These are phyloP conservation scores for Cirrhinus molitorella DNA, from an alignment of 2,797 vertebrate genomes.

Conservation along the genomic window DNA sequence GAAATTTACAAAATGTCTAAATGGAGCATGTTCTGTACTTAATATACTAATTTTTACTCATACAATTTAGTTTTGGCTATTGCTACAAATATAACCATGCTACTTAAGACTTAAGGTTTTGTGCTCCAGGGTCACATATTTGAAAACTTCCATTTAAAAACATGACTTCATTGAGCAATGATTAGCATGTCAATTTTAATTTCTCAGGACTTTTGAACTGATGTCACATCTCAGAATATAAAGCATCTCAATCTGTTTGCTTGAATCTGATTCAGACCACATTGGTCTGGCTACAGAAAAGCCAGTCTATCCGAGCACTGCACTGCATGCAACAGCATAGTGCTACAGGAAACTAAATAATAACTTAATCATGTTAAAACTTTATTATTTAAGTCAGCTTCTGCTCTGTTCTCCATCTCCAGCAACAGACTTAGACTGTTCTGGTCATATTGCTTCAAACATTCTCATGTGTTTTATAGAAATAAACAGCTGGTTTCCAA, in stretches of 20 bases:
- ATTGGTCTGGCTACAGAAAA: slow-evolving; percentile 42
- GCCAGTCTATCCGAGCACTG: slow-evolving; percentile 1
- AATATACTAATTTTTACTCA: no score
- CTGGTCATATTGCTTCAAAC: background rate
- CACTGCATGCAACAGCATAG: slow-evolving; percentile 15
- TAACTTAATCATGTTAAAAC: background rate
- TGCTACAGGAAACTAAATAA: background rate
- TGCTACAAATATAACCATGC: no score
- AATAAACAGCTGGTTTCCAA: slow-evolving; percentile 15
- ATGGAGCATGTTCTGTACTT: no score
- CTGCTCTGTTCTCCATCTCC: background rate
- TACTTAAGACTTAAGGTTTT: no score
- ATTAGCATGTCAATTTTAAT: background rate
- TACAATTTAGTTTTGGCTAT: no score
- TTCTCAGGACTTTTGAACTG: slow-evolving; percentile 8
- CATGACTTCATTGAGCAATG: background rate
- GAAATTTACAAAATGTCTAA: no score
- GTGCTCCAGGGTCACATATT: background rate
- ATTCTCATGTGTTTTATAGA: slow-evolving; percentile 6
- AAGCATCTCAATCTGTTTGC: slow-evolving; percentile 34
- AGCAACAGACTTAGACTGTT: background rate
- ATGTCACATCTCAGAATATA: slow-evolving; percentile 6
- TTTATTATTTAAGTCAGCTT: background rate
- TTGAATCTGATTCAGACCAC: slow-evolving; percentile 47
- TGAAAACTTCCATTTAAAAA: background rate